Percentiles rank a stretch among this genome's conserved stretches.
These are phyloP conservation scores for Macrophya annulata DNA, from an alignment of 2,888 invertebrate species.

Conservation along the genomic window DNA sequence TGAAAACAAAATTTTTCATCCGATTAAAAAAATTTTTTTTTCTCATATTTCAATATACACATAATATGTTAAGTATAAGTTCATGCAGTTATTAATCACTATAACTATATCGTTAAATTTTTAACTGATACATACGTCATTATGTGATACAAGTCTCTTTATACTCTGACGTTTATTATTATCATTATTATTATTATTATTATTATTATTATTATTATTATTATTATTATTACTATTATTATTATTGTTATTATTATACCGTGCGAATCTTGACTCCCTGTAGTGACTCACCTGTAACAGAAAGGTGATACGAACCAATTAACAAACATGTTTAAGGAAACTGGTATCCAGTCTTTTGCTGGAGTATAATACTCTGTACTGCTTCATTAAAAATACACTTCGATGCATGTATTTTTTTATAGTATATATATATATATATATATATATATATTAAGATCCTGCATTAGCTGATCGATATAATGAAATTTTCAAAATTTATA, in stretches of 20 bases:
- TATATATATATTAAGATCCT: too few species aligned
- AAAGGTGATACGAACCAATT: conserved; percentile 50
- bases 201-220: neutral
- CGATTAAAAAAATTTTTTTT: too few species aligned
- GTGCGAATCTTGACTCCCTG: conserved; percentile 37
- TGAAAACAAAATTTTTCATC: too few species aligned
- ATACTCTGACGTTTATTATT: neutral
- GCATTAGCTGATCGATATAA: too few species aligned
- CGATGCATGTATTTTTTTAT: too few species aligned
- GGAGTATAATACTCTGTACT: neutral
- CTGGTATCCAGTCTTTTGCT: neutral
- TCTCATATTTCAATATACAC: too few species aligned
- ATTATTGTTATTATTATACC: conserved; percentile 12
- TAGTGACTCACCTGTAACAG: conserved; percentile 50
- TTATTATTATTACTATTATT: neutral
- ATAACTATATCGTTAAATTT: too few species aligned
- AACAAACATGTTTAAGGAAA: conserved; percentile 47
- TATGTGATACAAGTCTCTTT: neutral
- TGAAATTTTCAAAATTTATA: too few species aligned
- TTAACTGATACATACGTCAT: too few species aligned
- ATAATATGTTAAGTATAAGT: too few species aligned
- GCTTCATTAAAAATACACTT: neutral
- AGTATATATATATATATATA: too few species aligned
- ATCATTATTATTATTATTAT: neutral
- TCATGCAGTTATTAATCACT: too few species aligned